Conservation (phyloP, 23 tunicate genomes). For the Ascidia mentula region DNA sequence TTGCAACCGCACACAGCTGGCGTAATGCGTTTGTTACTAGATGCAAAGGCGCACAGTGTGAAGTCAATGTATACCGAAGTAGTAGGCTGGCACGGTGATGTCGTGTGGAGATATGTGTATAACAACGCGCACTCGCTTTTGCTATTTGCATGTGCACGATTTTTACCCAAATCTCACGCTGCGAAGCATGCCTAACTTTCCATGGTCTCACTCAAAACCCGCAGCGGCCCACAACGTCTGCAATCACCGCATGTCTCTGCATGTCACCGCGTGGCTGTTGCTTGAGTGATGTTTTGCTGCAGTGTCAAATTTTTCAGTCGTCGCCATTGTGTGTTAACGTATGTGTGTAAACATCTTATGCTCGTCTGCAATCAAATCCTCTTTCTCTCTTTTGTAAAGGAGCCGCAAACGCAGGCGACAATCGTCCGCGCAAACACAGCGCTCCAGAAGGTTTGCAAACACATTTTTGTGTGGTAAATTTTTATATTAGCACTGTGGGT, state of each 20-base stretch:
- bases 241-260: neutral
- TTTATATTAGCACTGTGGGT: no score
- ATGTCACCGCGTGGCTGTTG: neutral
- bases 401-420: constrained; percentile 84
- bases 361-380: neutral
- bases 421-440: constrained; percentile 67
- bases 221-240: neutral
- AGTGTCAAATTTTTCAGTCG: no score
- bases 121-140: neutral
- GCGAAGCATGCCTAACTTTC: neutral
- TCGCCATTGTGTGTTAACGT: no score
- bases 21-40: no score
- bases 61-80: no score
- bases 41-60: no score
- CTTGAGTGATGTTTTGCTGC: neutral
- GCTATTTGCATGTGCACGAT: neutral
- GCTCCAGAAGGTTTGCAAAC: constrained; percentile 38
- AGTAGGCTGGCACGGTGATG: constrained; percentile 10
- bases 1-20: no score
- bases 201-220: neutral
- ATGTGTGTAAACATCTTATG: neutral
- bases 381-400: no score
- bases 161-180: neutral
- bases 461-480: no score
- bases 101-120: neutral